Evolutionary conservation across 1,140 invertebrate species (phyloP).

Genomic region (Lepidotrigona ventralis): DNA sequence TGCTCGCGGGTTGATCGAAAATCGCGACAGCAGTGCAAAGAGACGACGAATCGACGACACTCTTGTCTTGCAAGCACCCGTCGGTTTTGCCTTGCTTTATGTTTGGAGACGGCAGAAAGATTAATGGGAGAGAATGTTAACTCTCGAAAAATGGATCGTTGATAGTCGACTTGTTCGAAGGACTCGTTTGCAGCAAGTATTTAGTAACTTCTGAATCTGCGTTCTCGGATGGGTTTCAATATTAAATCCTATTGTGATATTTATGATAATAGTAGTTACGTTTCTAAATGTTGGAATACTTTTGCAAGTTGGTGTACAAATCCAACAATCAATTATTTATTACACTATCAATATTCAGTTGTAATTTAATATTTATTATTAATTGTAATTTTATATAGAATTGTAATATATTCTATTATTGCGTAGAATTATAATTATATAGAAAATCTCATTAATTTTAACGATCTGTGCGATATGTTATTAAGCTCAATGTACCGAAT

Average conservation of each 20-base stretch:
- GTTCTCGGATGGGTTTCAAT: too few species aligned
- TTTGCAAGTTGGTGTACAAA: too few species aligned
- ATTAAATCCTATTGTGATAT: too few species aligned
- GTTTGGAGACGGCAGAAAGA: background rate
- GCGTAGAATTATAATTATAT: background rate
- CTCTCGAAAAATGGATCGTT: background rate
- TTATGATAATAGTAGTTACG: too few species aligned
- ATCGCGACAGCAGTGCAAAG: background rate
- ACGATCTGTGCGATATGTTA: background rate
- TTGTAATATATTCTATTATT: too few species aligned
- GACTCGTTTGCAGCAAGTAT: background rate
- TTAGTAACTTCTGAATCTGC: too few species aligned
- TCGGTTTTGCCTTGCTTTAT: background rate
- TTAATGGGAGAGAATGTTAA: background rate
- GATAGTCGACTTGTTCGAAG: background rate
- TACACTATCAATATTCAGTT: too few species aligned
- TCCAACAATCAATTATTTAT: too few species aligned
- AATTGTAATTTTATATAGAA: background rate
- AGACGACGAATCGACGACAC: background rate
- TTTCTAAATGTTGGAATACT: too few species aligned
- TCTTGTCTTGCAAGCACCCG: background rate
- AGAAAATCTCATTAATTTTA: background rate
- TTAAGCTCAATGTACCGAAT: background rate
- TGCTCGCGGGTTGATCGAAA: slow-evolving; percentile 4
- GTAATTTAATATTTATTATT: background rate